Conservation (phyloP, 1,140 invertebrate genomes). For the Microplitis demolitor region DNA sequence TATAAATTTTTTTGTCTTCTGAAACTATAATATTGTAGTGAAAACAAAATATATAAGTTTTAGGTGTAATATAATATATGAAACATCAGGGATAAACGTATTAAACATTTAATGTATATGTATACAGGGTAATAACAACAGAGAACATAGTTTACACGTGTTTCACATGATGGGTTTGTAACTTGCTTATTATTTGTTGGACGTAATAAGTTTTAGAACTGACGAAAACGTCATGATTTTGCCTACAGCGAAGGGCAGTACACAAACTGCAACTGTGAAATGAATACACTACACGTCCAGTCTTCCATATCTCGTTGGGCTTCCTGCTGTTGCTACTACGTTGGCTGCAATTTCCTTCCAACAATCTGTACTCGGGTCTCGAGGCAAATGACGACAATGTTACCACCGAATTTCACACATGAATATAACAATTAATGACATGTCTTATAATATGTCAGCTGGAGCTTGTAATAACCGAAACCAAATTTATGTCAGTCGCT, state of each 20-base stretch:
- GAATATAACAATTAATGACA: not conserved
- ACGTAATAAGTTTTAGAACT: conserved; percentile 32
- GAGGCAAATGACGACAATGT: not conserved
- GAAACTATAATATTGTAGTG: not conserved
- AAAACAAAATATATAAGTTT: no score
- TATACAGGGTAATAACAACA: not conserved
- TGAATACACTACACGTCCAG: conserved; percentile 6
- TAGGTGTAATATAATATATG: not conserved
- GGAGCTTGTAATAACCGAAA: no score
- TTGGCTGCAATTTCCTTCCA: not conserved
- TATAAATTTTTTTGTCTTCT: not conserved
- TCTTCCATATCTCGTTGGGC: conserved; percentile 20
- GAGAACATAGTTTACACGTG: conserved; percentile 1
- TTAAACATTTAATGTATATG: not conserved
- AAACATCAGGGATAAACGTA: not conserved
- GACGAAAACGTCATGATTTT: conserved; percentile 20
- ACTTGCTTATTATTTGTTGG: conserved; percentile 10
- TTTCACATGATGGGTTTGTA: not conserved
- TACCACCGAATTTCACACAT: not conserved
- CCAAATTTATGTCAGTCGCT: no score
- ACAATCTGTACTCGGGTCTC: not conserved
- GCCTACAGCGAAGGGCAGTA: conserved; percentile 11
- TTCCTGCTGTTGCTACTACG: conserved; percentile 21
- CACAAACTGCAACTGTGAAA: not conserved
- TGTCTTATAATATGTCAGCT: not conserved